A percentile compares a stretch with the other conserved stretches of the same genome.
Conservation (phyloP, 2,797 vertebrate genomes). For the Halcyon leucocephala region DNA sequence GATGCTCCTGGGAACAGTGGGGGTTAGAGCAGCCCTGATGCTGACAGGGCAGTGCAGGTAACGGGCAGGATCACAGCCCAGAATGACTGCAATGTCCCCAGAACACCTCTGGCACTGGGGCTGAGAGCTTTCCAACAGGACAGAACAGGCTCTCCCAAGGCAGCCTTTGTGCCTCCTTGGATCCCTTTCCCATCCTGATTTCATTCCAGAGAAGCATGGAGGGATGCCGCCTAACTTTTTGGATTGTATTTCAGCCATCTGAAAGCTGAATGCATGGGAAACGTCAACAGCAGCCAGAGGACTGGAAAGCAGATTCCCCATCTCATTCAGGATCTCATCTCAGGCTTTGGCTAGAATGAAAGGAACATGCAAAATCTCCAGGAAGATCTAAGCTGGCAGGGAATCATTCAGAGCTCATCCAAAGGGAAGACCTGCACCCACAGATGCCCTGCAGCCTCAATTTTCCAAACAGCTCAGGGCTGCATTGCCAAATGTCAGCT, state of each 20-base stretch:
- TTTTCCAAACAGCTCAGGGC: neutral
- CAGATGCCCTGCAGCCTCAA: neutral
- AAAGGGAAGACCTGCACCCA: conserved; percentile 4
- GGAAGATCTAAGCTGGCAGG: neutral
- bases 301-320: conserved; percentile 12
- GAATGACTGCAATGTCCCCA: accelerated
- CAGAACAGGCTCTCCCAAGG: neutral
- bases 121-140: neutral
- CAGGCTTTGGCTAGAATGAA: neutral
- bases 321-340: neutral
- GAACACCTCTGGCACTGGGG: neutral
- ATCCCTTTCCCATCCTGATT: neutral
- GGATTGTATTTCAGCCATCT: neutral
- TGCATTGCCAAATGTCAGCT: neutral
- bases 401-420: neutral
- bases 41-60: neutral
- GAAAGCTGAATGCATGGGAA: neutral
- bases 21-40: neutral
- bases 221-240: neutral
- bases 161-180: neutral
- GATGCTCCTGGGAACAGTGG: neutral
- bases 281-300: neutral
- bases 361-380: neutral
- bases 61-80: neutral
- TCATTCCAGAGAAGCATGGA: neutral